Evolutionary conservation across 2,888 invertebrate genomes (phyloP), one percentile per base, ranked within the genome.

Genomic region (Heliconius cydno): DNA sequence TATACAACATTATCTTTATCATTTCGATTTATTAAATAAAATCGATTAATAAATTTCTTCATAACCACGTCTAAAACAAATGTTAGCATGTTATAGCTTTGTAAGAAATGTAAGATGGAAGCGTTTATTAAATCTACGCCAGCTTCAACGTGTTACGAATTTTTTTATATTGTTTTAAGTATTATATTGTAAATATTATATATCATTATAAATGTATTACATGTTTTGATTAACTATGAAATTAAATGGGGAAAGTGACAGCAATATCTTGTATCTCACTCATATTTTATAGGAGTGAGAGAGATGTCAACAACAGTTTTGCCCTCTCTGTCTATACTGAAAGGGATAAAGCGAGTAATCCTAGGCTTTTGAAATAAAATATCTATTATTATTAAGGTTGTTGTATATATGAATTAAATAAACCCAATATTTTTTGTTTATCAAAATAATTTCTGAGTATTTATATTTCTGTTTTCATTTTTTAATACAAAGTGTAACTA

Each of bases 271-370:
- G 5, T 25, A 41, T 46, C 70, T 60, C 60, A 25, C 57, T 73
- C 57, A 38, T 60, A 73, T 60, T n/a, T 60, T n/a, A 25, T 34
- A 25, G 7, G 25, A 38, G 25, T 60, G 73, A 60, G 30, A 60
- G 34, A 73, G 73, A 60, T 30, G 28, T 6, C 41, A n/a, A 60
- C 60, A 38, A 60, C n/a, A 12, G 60, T 73, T 73, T 73, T 73
- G 38, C 73, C 73, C 73, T 73, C 72, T 72, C 73, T 73, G 73
- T 73, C 60, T 60, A 38, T 60, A 60, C 25, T 38, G 73, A 73
- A 57, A 73, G 73, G 60, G 73, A 34, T n/a, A 73, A 73, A 73
- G 73, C 60, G n/a, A 19, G 25, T 41, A n/a, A n/a, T 38, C 5
- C n/a, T n/a, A n/a, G 28, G 70, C 70, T 41, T 25, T 46, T 68